Conservation (phyloP, 2,888 invertebrate genomes). For the Apotomis turbidana region DNA sequence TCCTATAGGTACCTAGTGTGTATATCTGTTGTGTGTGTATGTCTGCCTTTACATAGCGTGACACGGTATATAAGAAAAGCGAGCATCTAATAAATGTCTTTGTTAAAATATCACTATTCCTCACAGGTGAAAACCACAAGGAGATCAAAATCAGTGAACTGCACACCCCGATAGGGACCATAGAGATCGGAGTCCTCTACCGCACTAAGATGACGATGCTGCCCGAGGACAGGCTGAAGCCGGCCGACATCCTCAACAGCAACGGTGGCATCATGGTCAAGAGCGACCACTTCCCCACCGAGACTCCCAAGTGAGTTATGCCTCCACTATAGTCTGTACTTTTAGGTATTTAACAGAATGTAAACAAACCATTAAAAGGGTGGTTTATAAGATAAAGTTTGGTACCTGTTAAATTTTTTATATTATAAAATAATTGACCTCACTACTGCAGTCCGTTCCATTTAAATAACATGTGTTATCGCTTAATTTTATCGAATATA, state of each 20-base stretch:
- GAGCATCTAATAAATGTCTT: too few relatives aligned
- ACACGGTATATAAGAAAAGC: too few relatives aligned
- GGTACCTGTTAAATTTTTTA: too few relatives aligned
- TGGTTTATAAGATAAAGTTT: too few relatives aligned
- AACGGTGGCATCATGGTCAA: conserved; percentile 90
- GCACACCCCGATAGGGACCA: conserved; percentile 92
- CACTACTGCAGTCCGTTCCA: too few relatives aligned
- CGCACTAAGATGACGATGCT: conserved; percentile 96
- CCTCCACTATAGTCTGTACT: neutral
- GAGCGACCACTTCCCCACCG: conserved; percentile 93
- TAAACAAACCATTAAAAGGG: too few relatives aligned
- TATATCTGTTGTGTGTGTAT: too few relatives aligned
- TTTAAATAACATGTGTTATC: too few relatives aligned
- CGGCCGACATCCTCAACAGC: conserved; percentile 64
- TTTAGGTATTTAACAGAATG: too few relatives aligned
- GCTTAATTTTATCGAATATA: too few relatives aligned
- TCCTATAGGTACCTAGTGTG: too few relatives aligned
- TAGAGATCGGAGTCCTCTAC: conserved; percentile 92
- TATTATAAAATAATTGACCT: too few relatives aligned
- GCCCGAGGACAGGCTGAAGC: conserved; percentile 88
- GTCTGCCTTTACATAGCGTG: neutral
- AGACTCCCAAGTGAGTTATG: conserved; percentile 81
- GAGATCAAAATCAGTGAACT: conserved; percentile 93
- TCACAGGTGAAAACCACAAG: conserved; percentile 90
- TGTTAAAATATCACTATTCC: conserved; percentile 27